Base-by-base conservation (phyloP, 2,113 vertebrate genomes). In the Xiphorhynchus elegans region DNA sequence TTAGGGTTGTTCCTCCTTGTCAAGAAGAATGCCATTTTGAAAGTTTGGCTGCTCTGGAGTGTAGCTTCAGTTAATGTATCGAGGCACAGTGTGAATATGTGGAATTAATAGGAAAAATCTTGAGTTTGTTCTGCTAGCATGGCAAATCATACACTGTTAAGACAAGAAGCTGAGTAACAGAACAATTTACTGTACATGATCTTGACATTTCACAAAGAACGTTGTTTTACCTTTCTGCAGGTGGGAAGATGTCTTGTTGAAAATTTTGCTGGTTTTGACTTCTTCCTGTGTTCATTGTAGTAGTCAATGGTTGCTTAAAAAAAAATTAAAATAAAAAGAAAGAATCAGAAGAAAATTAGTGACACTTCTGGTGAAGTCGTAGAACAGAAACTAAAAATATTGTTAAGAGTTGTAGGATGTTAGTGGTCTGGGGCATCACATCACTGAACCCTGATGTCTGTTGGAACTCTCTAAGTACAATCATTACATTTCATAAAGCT, bases 401-500 rank as follows among this genome's bases (percentile, higher is more conserved):
- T n/a, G 11, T 50, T 69, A 28, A 28, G 15, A 77, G 3, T 63
- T 50, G 8, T 37, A 62, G 37, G 31, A 47, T 33, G n/a, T 55
- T 47, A 29, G 20, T 90, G 52, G 33, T 60, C 13, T 81, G 46
- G 50, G 7, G 6, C 33, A 59, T 42, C 18, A 21, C 17, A 74
- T 81, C 8, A 3, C 35, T 52, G 49, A 67, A 89, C 84, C 18
- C 9, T 78, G 17, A 23, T 26, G 11, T 87, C 21, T 76, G 18
- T 10, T 35, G 44, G 28, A 78, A 66, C 21, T 39, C 21, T 39
- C 8, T 29, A 35, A 60, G 14, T 37, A 10, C 40, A 67, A n/a
- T 39, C 0, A 0, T 37, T 73, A 2, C 3, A 7, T 46, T 93
- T 59, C 2, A 2, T 60, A 46, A 75, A 52, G 18, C 28, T 53